Conservation (phyloP, 2,113 vertebrate species). For the Lagopus leucura region DNA sequence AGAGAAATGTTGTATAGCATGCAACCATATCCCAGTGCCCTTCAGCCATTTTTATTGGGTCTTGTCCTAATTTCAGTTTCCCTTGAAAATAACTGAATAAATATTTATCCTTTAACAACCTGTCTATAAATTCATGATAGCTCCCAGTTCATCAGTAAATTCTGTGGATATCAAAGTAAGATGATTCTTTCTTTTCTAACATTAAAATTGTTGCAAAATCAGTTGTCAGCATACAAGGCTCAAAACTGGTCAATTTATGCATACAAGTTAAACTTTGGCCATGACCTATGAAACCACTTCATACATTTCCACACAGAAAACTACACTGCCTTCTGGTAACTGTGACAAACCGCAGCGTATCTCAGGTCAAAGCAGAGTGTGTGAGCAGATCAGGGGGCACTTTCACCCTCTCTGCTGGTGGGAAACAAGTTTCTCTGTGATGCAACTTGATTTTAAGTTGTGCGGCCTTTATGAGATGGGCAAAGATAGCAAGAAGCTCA, state of each 20-base stretch:
- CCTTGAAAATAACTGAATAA: neutral
- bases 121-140: neutral
- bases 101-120: neutral
- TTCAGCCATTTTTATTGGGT: neutral
- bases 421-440: neutral
- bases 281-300: neutral
- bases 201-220: neutral
- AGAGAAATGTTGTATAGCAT: neutral
- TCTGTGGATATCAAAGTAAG: neutral
- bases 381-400: neutral
- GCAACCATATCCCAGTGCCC: neutral
- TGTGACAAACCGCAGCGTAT: neutral
- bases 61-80: neutral
- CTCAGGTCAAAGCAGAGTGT: neutral
- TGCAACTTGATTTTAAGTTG: neutral
- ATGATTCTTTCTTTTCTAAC: neutral
- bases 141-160: neutral
- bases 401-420: neutral
- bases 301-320: neutral
- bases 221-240: neutral
- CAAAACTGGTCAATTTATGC: neutral
- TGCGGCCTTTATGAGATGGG: neutral
- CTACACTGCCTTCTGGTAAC: neutral
- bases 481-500: neutral
- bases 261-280: neutral